Evolutionary conservation across 2,888 invertebrate genomes (phyloP), one percentile per base, ranked within the genome.

Genomic region (Stegana nigrithorax): DNA sequence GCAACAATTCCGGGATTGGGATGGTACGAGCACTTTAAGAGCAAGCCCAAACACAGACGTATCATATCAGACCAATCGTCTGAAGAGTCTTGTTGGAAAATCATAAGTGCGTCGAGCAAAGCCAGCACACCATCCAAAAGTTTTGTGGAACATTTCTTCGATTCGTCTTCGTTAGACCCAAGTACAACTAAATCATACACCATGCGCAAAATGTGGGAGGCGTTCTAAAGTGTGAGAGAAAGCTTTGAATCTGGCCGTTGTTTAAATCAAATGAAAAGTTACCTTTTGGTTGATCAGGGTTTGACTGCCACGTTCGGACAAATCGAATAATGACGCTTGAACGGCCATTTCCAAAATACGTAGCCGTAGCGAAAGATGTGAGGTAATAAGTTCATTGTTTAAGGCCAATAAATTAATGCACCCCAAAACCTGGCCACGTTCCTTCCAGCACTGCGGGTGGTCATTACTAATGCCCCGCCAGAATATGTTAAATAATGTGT

Each of bases 401-500:
- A 89, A 80, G 6, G 87, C 88, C 39, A 89, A 78, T 39, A 88
- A 81, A 81, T 89, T 89, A 27, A 90, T 87, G 72, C 89, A 89
- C 7, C 89, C 88, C 73, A 90, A 83, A 1, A 90, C 89, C 78
- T 89, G 88, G 7, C 89, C 89, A 36, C 89, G 85, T 71, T 88
- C 88, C 84, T 87, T 88, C 89, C 90, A 90, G 29, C 87, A 87
- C 12, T 87, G 85, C 23, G 86, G 85, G 70, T 87, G 86, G 23
- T 88, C 87, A 51, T 88, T 88, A 59, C 88, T 86, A 19, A 90
- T 86, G 14, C 90, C 90, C 67, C 88, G 87, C 90, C 90, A 90
- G 75, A 89, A 86, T 1, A 90, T 81, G 7, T 88, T 89, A 67
- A 89, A 88, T 36, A 89, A 77, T 50, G 89, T 87, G 70, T 89